phyloP scores from a whole-genome alignment of 2,888 invertebrate genomes.

The Drosophila rellima region DNA sequence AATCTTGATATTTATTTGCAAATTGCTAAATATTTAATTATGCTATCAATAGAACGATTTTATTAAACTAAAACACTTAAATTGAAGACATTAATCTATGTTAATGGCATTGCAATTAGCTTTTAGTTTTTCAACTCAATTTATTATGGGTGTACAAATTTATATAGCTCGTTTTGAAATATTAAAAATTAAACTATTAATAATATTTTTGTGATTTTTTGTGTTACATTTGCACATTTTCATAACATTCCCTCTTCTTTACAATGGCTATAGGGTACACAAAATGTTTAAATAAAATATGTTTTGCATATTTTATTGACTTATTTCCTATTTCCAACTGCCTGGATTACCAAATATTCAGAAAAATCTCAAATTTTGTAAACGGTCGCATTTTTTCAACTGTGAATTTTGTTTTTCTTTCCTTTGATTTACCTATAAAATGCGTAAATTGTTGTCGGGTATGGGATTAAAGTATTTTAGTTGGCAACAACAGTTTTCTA shows the following conservation, averaged over 20 bases:
- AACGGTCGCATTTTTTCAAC: conserved; percentile 1
- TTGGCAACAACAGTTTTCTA: conserved; percentile 24
- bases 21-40: not conserved
- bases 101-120: not conserved
- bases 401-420: conserved; percentile 5
- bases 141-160: not conserved
- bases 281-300: conserved; percentile 4
- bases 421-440: conserved; percentile 14
- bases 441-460: conserved; percentile 33
- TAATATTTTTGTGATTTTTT: too few species aligned
- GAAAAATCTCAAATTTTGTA: conserved; percentile 6
- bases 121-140: not conserved
- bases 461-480: conserved; percentile 40
- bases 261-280: conserved; percentile 1
- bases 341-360: conserved; percentile 14
- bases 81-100: not conserved
- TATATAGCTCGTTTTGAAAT: too few species aligned
- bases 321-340: conserved; percentile 5
- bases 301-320: conserved; percentile 5
- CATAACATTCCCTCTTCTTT: not conserved
- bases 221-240: too few species aligned
- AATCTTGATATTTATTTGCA: not conserved
- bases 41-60: not conserved
- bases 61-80: too few species aligned
- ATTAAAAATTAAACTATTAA: too few species aligned